Evolutionary conservation across 2,888 invertebrate genomes (phyloP), one percentile per base, ranked within the genome.

Genomic region (Lasioglossum morio): DNA sequence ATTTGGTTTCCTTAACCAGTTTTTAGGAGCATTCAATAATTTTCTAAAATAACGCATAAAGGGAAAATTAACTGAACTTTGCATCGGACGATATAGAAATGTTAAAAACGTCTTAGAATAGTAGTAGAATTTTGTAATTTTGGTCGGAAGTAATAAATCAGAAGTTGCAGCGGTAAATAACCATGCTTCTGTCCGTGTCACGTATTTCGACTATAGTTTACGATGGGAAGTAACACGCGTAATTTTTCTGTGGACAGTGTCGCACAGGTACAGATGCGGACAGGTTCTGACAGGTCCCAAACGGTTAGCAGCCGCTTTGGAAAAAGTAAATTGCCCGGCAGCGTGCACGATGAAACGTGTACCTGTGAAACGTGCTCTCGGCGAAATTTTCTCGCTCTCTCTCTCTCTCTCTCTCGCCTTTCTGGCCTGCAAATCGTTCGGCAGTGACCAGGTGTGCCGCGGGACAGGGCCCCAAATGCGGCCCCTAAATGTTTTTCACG

Each of bases 401-500:
- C 76, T 53, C 73, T 85, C 81, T 75, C 60, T 81, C 82, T 43
- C 53, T 75, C 76, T 75, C 37, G 57, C 23, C 34, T 19, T 34
- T 34, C 34, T 34, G 57, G 57, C n/a, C 57, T n/a, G n/a, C 57
- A n/a, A 57, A 57, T 57, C n/a, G n/a, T n/a, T 4, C 10, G 0
- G 57, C 12, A 12, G n/a, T 69, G 88, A 82, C 89, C 89, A 89
- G 89, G 89, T 89, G 89, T 75, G 73, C 69, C 40, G 19, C 34
- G 34, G 14, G 23, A 37, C 34, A n/a, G 60, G 53, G 14, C 19
- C 43, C 57, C 77, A 63, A 80, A 75, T 79, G 79, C 70, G 63
- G 48, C 37, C 70, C 37, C 77, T 84, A 89, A 89, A 82, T 81
- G 83, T 86, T 90, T 87, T 89, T 87, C 85, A 87, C 81, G 78